Conservation (phyloP, 2,888 invertebrate genomes). For the Stegophylla sp. region DNA sequence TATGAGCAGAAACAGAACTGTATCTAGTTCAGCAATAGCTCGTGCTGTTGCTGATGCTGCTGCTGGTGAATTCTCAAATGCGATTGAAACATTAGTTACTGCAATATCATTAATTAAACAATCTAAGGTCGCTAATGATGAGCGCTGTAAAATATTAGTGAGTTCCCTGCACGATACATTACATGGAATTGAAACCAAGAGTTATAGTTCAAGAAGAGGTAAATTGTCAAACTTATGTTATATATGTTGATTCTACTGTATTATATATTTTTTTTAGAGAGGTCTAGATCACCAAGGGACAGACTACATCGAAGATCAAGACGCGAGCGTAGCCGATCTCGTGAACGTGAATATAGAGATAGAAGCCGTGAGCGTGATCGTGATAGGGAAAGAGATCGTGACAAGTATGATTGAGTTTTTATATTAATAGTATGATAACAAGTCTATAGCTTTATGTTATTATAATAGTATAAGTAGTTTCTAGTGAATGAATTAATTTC, state of each 20-base stretch:
- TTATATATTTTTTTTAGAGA: conserved; percentile 56
- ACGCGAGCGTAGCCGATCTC: conserved; percentile 71
- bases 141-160: conserved; percentile 96
- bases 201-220: conserved; percentile 81
- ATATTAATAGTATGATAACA: conserved; percentile 24
- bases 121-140: conserved; percentile 94
- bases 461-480: neutral
- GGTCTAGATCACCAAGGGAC: conserved; percentile 66
- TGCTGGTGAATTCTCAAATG: conserved; percentile 94
- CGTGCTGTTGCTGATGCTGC: conserved; percentile 97
- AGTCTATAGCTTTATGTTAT: conserved; percentile 52
- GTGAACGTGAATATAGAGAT: conserved; percentile 68
- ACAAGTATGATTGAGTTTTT: conserved; percentile 60
- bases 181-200: conserved; percentile 96
- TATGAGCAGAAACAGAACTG: conserved; percentile 95
- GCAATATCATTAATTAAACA: conserved; percentile 98
- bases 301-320: conserved; percentile 69
- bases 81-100: conserved; percentile 97
- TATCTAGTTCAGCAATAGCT: conserved; percentile 95
- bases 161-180: conserved; percentile 96
- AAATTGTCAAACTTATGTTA: conserved; percentile 30
- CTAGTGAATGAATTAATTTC: neutral
- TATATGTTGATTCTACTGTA: conserved; percentile 11
- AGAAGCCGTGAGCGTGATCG: conserved; percentile 70
- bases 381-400: conserved; percentile 68